phyloP scores from a whole-genome alignment of 2,888 invertebrate genomes.

The Parelbella ahira region DNA sequence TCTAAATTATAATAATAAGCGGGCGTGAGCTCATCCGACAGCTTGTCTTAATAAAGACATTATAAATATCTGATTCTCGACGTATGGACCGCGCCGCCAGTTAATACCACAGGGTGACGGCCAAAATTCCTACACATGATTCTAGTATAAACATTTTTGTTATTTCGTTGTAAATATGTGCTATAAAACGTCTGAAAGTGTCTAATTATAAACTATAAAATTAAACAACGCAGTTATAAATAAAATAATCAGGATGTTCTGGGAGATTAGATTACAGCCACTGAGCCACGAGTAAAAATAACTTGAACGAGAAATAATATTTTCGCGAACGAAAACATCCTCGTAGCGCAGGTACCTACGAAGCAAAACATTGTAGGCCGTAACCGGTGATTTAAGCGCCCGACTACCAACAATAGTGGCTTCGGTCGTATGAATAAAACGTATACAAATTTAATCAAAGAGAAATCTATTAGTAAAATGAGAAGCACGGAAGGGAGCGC shows the following conservation, averaged over 20 bases:
- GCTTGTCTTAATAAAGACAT: constrained; percentile 78
- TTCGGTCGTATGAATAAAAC: constrained; percentile 74
- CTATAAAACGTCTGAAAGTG: too few species aligned
- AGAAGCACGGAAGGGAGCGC: constrained; percentile 79
- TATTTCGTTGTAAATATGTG: too few species aligned
- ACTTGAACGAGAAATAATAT: background rate
- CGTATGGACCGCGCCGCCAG: constrained; percentile 52
- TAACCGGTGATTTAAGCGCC: constrained; percentile 61
- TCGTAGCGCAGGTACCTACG: constrained; percentile 14
- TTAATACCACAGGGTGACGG: constrained; percentile 66
- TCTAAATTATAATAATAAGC: constrained; percentile 80
- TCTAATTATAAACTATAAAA: too few species aligned
- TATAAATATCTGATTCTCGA: constrained; percentile 74
- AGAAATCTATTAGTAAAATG: constrained; percentile 81
- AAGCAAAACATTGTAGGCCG: constrained; percentile 45
- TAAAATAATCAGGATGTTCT: too few species aligned
- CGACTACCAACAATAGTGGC: constrained; percentile 68
- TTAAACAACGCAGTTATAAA: too few species aligned
- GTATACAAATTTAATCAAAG: constrained; percentile 81
- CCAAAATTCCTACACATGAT: constrained; percentile 31
- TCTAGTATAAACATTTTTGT: background rate
- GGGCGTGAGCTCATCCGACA: constrained; percentile 70
- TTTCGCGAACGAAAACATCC: constrained; percentile 5
- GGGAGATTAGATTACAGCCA: too few species aligned
- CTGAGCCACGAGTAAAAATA: too few species aligned